Conservation (phyloP, 2,113 vertebrate species). For the Phyllostomus hastatus region DNA sequence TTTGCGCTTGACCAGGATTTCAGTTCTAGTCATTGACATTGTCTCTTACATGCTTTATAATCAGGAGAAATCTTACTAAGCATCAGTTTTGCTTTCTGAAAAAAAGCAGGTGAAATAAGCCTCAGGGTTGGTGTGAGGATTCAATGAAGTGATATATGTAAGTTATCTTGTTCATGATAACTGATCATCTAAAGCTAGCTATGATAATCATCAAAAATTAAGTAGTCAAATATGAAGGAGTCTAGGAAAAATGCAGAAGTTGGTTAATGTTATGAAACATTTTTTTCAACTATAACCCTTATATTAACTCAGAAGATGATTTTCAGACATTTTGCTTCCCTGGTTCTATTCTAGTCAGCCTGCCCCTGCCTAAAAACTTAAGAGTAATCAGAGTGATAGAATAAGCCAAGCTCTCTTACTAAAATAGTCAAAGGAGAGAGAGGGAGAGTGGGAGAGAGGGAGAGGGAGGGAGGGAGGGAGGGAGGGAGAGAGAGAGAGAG, state of each 20-base stretch:
- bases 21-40: background rate
- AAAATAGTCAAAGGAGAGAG: background rate
- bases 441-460: too few species aligned
- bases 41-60: background rate
- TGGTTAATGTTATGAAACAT: background rate
- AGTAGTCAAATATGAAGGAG: background rate
- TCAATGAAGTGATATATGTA: background rate
- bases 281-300: background rate
- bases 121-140: background rate
- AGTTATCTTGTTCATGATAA: slow-evolving; percentile 18
- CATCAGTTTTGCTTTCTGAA: background rate
- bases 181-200: background rate
- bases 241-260: background rate
- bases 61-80: background rate
- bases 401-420: background rate
- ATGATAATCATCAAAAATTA: slow-evolving; percentile 12
- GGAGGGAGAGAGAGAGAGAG: too few species aligned
- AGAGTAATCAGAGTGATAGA: background rate
- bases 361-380: background rate
- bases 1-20: background rate
- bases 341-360: background rate
- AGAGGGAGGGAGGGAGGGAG: too few species aligned
- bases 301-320: background rate
- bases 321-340: background rate
- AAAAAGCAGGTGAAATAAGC: background rate